These are phyloP conservation scores for Phasianus colchicus DNA, from an alignment of 2,113 vertebrate species.

Conservation along the genomic window DNA sequence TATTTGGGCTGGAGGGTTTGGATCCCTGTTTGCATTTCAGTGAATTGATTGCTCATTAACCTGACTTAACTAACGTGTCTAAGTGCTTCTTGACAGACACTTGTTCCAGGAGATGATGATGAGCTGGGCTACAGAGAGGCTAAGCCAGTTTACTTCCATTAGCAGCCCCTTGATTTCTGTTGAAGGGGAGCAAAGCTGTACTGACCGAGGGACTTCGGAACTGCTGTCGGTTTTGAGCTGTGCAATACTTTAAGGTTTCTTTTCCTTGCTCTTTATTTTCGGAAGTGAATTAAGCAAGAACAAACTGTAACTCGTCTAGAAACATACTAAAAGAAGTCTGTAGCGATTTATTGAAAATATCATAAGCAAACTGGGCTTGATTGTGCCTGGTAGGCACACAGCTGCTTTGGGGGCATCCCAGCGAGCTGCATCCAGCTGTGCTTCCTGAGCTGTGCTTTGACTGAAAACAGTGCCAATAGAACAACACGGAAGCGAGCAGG, in stretches of 20 bases:
- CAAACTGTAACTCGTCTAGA: background rate
- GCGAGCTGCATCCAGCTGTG: background rate
- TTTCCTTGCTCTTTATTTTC: background rate
- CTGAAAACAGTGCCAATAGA: background rate
- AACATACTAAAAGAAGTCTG: background rate
- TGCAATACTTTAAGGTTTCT: background rate
- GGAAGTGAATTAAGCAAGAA: background rate
- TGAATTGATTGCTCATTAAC: background rate
- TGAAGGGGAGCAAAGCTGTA: background rate
- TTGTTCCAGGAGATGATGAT: background rate
- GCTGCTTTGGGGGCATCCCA: background rate
- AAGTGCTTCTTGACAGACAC: background rate
- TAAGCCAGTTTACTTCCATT: background rate
- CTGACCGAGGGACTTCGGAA: background rate
- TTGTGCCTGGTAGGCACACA: background rate
- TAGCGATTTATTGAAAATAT: background rate
- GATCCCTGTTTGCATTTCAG: background rate
- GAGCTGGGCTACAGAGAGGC: background rate
- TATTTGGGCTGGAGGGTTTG: background rate
- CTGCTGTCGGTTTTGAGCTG: constrained; percentile 12
- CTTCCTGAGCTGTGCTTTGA: background rate
- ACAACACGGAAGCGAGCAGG: background rate
- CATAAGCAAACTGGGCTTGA: background rate
- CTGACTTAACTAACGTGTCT: background rate
- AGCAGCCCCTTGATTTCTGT: background rate